Conservation (phyloP, 2,113 vertebrate species). For the Anas platyrhynchos region DNA sequence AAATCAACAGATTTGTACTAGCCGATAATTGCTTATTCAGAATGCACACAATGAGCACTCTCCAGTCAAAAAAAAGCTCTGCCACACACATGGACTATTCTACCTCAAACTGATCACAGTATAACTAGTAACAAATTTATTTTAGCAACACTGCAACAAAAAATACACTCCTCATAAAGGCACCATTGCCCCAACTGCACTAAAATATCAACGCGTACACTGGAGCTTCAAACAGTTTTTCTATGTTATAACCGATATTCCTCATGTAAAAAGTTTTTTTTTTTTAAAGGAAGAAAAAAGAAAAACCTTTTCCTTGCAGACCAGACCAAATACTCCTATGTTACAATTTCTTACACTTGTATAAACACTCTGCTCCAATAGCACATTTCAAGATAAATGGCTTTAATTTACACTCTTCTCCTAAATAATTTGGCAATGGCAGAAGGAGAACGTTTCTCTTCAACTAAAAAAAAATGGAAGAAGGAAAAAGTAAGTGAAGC, state of each 20-base stretch:
- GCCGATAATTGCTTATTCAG: not conserved
- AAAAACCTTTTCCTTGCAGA: constrained; percentile 52
- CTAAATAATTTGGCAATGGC: constrained; percentile 67
- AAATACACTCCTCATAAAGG: not conserved
- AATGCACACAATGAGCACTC: not conserved
- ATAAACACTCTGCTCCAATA: constrained; percentile 72
- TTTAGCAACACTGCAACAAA: not conserved
- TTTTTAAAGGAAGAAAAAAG: not conserved
- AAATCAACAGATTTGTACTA: constrained; percentile 61
- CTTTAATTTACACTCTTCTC: constrained; percentile 77
- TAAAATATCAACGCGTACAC: not conserved
- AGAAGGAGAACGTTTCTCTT: constrained; percentile 59
- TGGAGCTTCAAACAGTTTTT: not conserved
- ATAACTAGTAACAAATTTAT: not conserved
- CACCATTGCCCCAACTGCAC: not conserved
- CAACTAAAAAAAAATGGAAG: constrained; percentile 42
- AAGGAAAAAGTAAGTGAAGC: constrained; percentile 2
- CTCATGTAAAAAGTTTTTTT: not conserved
- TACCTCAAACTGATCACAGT: not conserved
- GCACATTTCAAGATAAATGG: constrained; percentile 73
- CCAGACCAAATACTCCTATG: constrained; percentile 62
- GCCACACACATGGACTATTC: not conserved
- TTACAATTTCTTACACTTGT: constrained; percentile 75
- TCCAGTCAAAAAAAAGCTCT: not conserved
- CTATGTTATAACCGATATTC: constrained; percentile 15